Conservation (phyloP, 2,888 invertebrate genomes). For the Protodeltote pygarga region DNA sequence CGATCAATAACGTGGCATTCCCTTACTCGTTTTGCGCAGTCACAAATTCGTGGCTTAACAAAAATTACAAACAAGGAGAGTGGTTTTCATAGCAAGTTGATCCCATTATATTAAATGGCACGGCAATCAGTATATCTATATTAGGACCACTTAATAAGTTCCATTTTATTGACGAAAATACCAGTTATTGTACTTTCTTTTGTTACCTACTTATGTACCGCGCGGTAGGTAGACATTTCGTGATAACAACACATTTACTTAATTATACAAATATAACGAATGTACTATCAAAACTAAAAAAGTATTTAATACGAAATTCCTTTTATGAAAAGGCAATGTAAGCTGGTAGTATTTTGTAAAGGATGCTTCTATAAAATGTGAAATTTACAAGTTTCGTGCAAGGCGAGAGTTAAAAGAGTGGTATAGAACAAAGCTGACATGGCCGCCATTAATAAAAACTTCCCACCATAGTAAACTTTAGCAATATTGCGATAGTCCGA, state of each 20-base stretch:
- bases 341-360: constrained; percentile 28
- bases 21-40: constrained; percentile 10
- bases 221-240: constrained; percentile 36
- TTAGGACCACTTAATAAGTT: neutral
- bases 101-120: neutral
- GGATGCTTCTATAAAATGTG: constrained; percentile 57
- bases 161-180: constrained; percentile 21
- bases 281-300: constrained; percentile 14
- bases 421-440: constrained; percentile 67
- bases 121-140: constrained; percentile 6
- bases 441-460: constrained; percentile 76
- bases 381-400: constrained; percentile 65
- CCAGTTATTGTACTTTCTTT: constrained; percentile 22
- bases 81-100: constrained; percentile 11
- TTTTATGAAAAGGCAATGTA: constrained; percentile 31
- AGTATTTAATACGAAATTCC: constrained; percentile 18
- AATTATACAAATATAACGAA: constrained; percentile 29
- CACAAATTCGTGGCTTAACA: neutral
- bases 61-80: constrained; percentile 10
- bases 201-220: constrained; percentile 3
- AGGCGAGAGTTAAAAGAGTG: constrained; percentile 58
- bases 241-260: constrained; percentile 31
- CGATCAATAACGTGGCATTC: too few species aligned
- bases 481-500: constrained; percentile 76
- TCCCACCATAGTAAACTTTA: constrained; percentile 69